A percentile compares a stretch with the other conserved stretches of the same genome.
Evolutionary conservation across 2,113 vertebrate species (phyloP).

Genomic region (Lutjanus erythropterus): DNA sequence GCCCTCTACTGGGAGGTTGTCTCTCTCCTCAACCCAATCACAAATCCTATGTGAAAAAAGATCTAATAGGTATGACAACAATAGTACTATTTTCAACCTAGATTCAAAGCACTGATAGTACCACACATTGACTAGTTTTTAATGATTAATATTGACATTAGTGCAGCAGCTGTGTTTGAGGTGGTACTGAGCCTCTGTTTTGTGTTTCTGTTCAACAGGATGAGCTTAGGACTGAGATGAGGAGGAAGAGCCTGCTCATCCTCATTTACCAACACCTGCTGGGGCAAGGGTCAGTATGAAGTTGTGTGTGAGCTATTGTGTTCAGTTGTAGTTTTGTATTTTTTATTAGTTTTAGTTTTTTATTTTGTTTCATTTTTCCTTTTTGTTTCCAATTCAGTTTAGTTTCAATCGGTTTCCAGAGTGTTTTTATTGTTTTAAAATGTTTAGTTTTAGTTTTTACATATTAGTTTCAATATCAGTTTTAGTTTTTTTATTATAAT

Average conservation of each 20-base stretch:
- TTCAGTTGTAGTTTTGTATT: too few relatives aligned
- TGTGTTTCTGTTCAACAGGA: slow-evolving; percentile 81
- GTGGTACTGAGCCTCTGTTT: neutral
- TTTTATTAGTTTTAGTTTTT: too few relatives aligned
- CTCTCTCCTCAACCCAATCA: neutral
- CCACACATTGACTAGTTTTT: neutral
- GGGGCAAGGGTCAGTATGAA: slow-evolving; percentile 90
- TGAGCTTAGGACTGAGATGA: slow-evolving; percentile 88
- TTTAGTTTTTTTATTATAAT: too few relatives aligned
- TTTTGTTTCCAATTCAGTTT: too few relatives aligned
- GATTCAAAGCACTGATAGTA: neutral
- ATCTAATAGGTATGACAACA: neutral
- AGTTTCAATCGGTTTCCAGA: too few relatives aligned
- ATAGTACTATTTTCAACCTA: neutral
- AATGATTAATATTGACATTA: too few relatives aligned
- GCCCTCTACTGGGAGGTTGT: slow-evolving; percentile 58
- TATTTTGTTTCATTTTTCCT: too few relatives aligned
- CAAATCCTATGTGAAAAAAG: too few relatives aligned
- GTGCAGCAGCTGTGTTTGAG: neutral
- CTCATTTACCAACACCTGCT: slow-evolving; percentile 94
- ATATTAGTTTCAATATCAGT: too few relatives aligned
- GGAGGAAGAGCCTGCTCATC: slow-evolving; percentile 92
- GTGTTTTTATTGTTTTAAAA: too few relatives aligned
- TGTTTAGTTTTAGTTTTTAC: too few relatives aligned
- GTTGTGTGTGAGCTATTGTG: too few relatives aligned